Evolutionary conservation across 1,140 invertebrate species (phyloP).

Genomic region (Bombus terrestris): DNA sequence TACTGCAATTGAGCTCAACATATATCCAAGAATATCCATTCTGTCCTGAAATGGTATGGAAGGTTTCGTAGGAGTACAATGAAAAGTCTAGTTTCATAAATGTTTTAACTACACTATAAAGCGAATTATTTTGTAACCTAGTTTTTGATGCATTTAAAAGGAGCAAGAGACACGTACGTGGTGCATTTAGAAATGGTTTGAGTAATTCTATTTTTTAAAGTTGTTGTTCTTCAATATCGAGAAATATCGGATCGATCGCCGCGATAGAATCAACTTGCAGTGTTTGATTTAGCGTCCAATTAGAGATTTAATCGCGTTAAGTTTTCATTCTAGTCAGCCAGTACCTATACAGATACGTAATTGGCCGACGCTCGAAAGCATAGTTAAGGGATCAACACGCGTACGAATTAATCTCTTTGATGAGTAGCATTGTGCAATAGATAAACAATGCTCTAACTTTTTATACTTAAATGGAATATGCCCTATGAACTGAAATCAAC

Average conservation of each 20-base stretch:
- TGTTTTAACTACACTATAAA: not conserved
- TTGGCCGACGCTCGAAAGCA: not conserved
- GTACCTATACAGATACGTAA: not conserved
- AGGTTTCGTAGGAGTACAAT: not conserved
- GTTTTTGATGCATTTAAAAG: not conserved
- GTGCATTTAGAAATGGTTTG: not conserved
- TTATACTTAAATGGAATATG: too few relatives aligned
- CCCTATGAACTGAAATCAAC: too few relatives aligned
- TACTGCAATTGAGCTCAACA: not conserved
- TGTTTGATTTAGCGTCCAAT: not conserved
- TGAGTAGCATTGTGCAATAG: not conserved
- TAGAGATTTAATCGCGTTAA: not conserved
- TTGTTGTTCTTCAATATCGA: not conserved
- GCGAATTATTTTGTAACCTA: not conserved
- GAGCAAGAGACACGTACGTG: not conserved
- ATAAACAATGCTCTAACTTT: not conserved
- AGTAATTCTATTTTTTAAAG: not conserved
- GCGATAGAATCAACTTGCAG: not conserved
- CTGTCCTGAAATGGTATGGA: not conserved
- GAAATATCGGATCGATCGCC: too few relatives aligned
- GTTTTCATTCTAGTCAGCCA: not conserved
- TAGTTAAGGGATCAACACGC: not conserved
- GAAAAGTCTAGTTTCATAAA: not conserved
- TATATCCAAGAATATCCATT: not conserved
- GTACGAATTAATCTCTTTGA: slow-evolving; percentile 4